Conservation (phyloP, 1,140 invertebrate genomes). For the Musca domestica region DNA sequence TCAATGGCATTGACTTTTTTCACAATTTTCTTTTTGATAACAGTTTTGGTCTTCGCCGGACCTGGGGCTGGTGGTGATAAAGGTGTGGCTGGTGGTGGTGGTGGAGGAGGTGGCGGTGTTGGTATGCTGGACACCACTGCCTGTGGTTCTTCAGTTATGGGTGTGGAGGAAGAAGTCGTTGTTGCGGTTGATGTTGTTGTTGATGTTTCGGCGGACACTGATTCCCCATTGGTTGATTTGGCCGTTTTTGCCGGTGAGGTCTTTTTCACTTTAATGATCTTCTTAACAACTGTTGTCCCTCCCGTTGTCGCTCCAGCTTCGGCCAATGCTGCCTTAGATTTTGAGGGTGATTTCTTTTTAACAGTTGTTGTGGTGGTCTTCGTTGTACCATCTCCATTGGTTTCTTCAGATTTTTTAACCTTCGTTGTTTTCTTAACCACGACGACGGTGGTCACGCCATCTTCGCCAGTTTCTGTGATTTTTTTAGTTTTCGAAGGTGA, state of each 20-base stretch:
- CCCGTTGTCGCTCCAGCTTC: no score
- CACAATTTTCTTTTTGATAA: neutral
- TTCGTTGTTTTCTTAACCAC: neutral
- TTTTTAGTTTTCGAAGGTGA: no score
- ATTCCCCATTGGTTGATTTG: slow-evolving; percentile 3
- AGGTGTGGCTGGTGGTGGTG: neutral
- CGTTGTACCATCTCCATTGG: neutral
- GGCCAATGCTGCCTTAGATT: neutral
- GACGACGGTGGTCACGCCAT: no score
- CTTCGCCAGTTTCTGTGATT: no score
- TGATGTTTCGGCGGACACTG: neutral
- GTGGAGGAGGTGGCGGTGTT: neutral
- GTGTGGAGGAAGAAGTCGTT: neutral
- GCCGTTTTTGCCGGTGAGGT: neutral
- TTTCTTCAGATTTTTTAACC: neutral
- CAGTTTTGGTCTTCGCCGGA: neutral
- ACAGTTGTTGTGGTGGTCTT: neutral
- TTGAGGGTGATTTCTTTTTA: neutral
- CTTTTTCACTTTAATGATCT: no score
- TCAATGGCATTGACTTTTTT: neutral
- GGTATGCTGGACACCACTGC: neutral
- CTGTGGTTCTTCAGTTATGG: neutral
- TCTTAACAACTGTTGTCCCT: no score
- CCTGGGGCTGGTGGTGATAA: neutral
- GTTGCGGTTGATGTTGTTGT: slow-evolving; percentile 1